These are phyloP conservation scores for Sebastes baramenuke DNA, from an alignment of 2,797 vertebrate genomes.

Conservation along the genomic window DNA sequence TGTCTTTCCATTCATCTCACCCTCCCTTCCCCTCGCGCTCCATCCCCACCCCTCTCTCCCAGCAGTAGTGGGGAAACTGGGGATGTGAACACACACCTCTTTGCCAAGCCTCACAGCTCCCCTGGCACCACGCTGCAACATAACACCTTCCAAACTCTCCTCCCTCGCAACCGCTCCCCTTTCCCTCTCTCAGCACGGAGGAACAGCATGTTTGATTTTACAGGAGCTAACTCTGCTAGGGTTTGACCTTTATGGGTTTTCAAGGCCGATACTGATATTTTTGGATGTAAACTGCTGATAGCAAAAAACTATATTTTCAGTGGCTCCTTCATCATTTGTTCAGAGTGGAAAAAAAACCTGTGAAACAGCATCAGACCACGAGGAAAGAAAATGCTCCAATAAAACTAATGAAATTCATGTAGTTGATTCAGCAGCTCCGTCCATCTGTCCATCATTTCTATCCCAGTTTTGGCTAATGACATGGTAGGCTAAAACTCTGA, in stretches of 20 bases:
- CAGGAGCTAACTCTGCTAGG: conserved; percentile 55
- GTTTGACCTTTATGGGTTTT: conserved; percentile 68
- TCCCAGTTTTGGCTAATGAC: neutral
- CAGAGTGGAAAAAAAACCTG: neutral
- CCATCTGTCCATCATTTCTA: neutral
- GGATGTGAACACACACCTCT: conserved; percentile 68
- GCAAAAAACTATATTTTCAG: conserved; percentile 32
- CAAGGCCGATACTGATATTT: conserved; percentile 65
- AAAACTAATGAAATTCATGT: conserved; percentile 21
- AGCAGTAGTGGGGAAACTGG: conserved; percentile 53
- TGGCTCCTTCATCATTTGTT: conserved; percentile 31
- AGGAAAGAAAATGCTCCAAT: conserved; percentile 22
- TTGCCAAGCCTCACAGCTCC: conserved; percentile 80
- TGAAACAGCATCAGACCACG: conserved; percentile 24
- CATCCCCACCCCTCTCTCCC: conserved; percentile 43
- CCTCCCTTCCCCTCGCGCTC: conserved; percentile 31
- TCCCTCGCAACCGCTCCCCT: conserved; percentile 43
- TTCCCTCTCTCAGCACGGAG: conserved; percentile 63
- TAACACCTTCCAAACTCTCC: conserved; percentile 75
- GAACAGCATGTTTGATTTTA: conserved; percentile 72
- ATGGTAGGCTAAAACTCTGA: neutral
- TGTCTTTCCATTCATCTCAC: conserved; percentile 63
- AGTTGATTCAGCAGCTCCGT: conserved; percentile 12
- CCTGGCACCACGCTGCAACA: conserved; percentile 78
- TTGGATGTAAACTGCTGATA: conserved; percentile 50